These are phyloP conservation scores for Suillia variegata DNA, from an alignment of 2,888 invertebrate genomes.

Conservation along the genomic window DNA sequence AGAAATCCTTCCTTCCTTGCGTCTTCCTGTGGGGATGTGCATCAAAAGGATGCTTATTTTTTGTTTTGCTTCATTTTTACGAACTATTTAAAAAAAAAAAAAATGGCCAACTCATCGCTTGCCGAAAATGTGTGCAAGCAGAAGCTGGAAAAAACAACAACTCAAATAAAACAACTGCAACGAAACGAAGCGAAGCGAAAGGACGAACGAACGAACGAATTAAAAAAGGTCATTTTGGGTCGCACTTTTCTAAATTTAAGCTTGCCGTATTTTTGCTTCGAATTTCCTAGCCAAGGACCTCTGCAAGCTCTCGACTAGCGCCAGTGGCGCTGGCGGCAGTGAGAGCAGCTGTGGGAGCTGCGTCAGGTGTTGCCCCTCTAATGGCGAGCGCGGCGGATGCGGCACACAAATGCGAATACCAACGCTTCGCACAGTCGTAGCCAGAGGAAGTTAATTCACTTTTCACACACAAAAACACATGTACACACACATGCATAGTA, in stretches of 20 bases:
- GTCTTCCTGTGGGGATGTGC: background rate
- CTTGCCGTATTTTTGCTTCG: background rate
- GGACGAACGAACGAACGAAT: too few relatives aligned
- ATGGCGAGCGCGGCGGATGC: constrained; percentile 3
- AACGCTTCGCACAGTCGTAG: background rate
- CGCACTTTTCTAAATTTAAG: constrained; percentile 39
- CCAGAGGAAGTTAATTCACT: constrained; percentile 15
- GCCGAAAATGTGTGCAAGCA: too few relatives aligned
- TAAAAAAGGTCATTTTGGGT: constrained; percentile 42
- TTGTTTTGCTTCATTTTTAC: background rate
- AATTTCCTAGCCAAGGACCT: too few relatives aligned
- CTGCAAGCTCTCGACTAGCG: too few relatives aligned
- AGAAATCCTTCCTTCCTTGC: background rate
- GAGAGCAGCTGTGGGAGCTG: background rate
- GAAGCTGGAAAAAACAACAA: too few relatives aligned
- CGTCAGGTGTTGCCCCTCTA: constrained; percentile 14
- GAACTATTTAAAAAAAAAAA: too few relatives aligned
- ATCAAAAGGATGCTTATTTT: background rate
- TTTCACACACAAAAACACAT: background rate
- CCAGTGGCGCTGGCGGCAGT: too few relatives aligned
- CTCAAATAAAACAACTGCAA: too few relatives aligned
- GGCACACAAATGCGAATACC: background rate
- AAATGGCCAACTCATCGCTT: too few relatives aligned
- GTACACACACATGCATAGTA: too few relatives aligned
- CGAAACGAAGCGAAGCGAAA: too few relatives aligned